Percentiles rank a stretch among this genome's conserved stretches.
phyloP scores from a whole-genome alignment of 2,113 vertebrate genomes.

The Beaufortia kweichowensis region DNA sequence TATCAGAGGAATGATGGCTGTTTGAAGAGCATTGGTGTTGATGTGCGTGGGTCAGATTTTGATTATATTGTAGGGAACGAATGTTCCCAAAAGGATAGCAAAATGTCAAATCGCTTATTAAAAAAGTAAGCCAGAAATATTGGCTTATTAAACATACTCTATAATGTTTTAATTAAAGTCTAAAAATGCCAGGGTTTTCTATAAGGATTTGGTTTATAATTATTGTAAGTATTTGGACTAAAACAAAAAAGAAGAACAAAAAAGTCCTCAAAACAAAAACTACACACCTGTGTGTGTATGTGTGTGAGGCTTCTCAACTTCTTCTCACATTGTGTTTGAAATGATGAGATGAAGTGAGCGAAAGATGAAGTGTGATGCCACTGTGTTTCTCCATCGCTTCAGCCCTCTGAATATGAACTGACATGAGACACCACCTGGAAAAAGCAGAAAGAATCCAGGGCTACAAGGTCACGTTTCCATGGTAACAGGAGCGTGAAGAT shows the following conservation, averaged over 20 bases:
- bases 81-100: too few relatives aligned
- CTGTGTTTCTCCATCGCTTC: constrained; percentile 15
- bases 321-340: constrained; percentile 4
- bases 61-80: background rate
- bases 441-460: constrained; percentile 51
- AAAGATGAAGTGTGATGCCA: constrained; percentile 31
- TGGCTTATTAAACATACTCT: too few relatives aligned
- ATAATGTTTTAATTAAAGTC: too few relatives aligned
- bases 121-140: too few relatives aligned
- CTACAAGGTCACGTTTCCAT: constrained; percentile 56
- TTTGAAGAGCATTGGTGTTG: constrained; percentile 4
- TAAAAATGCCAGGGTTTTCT: too few relatives aligned
- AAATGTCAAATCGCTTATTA: too few relatives aligned
- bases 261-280: too few relatives aligned
- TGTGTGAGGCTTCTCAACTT: background rate
- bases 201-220: too few relatives aligned
- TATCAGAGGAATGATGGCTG: background rate
- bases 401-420: constrained; percentile 45
- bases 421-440: constrained; percentile 49
- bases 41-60: background rate
- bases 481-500: constrained; percentile 50
- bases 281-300: too few relatives aligned
- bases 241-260: too few relatives aligned
- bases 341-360: constrained; percentile 17
- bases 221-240: too few relatives aligned